Base-by-base conservation (phyloP, 2,797 vertebrate genomes). In the Galaxias olidus region DNA sequence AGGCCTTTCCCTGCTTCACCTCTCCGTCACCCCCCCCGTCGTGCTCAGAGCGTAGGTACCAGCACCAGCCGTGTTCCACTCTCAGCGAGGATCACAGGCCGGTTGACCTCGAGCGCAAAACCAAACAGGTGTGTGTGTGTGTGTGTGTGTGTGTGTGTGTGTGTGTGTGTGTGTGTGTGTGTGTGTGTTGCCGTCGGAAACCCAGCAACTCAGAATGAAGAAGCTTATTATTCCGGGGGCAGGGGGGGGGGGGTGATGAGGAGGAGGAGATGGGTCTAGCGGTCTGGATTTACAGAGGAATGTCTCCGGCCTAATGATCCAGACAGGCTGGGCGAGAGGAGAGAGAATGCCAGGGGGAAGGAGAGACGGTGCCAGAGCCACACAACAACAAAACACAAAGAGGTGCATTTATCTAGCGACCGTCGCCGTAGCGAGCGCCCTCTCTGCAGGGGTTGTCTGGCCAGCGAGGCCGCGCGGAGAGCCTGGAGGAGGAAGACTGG, bases 291-390 rank as follows among this genome's bases (percentile, higher is more conserved):
- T 86, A 77, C 68, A 63, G 79, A 81, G 79, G 80, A 84, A 85
- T 87, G 83, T 83, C 75, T 61, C 19, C 14, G 65, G 71, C 74
- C 77, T 86, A 87, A 87, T 86, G 83, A 75, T 69, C 74, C 80
- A 80, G 84, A 84, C 84, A 75, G 79, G 75, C 77, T 80, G 71
- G 84, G 75, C 79, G 73, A 78, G 79, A 61, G 84, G 76, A 79
- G 73, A 78, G 79, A 60, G 75, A 72, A 56, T 20, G 57, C 58
- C 68, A 55, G 30, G 41, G 71, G 63, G 54, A 65, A 45, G 52
- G 46, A 69, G 46, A 69, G 72, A 64, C 51, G 17, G 63, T 30
- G 30, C 30, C 30, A 30, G 15, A 44, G 48, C 43, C n/a, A 82
- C 61, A 61, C 66, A 75, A 64, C 40, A 69, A 43, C 54, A 73